Evolutionary conservation across 1,140 invertebrate species (phyloP), one percentile per base, ranked within the genome.

Genomic region (Sarcophaga peregrina): DNA sequence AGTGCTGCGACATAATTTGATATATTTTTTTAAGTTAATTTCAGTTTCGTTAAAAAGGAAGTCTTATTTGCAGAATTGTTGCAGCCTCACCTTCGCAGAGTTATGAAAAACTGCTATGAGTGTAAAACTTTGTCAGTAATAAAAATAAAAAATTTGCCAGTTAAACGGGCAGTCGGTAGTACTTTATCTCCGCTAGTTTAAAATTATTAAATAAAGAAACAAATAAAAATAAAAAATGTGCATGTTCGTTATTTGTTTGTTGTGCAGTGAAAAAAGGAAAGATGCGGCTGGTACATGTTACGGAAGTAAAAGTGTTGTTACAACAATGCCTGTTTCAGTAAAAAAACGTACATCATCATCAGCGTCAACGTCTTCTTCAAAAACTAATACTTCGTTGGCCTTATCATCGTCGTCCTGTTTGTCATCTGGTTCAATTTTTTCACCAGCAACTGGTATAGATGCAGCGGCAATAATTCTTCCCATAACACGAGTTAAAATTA

Each of bases 181-280:
- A 37, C 25, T 37, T 37, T 37, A 37, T 37, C 25, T 37, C 25
- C 4, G 25, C 4, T 37, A 4, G 25, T 37, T 37, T 37, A 37
- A 37, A 37, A 37, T 37, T 37, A 37, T 37, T 37, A 37, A 37
- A 37, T 37, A 37, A 37, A 37, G 25, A 37, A 37, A 37, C 4
- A 37, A 37, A 37, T 37, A 37, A 37, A 37, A 37, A 37, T 37
- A 37, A 78, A 84, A 83, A 80, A 84, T 84, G 84, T 84, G 84
- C 25, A 84, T 84, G 84, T 84, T 84, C 45, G 84, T 84, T 46
- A 83, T 84, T 54, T 84, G 84, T 80, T 72, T 84, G 82, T 46
- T 84, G 4, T 84, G 84, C 82, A 84, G 75, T 58, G 84, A 83
- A 81, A 84, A 84, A 80, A 78, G 84, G 20, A 84, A 84, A 20